phyloP scores from a whole-genome alignment of 92 coral and sea anemone genomes.

The Plumapathes pennacea region DNA sequence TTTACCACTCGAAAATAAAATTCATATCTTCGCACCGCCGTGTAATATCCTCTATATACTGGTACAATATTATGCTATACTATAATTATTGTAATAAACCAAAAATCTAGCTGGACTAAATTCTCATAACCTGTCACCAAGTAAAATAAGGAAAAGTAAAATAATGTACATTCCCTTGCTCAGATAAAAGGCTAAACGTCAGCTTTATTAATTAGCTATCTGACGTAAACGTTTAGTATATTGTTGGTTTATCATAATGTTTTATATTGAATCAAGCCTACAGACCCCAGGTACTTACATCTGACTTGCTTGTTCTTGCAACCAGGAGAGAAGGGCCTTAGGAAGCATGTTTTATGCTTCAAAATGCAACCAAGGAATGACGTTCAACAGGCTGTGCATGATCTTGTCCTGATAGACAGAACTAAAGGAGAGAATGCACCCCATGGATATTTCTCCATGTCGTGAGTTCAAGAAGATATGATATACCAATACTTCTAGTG shows the following conservation, averaged over 20 bases:
- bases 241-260: background rate
- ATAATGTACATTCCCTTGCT: no score
- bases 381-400: conserved; percentile 66
- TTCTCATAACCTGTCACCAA: no score
- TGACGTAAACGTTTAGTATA: background rate
- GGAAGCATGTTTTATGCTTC: conserved; percentile 78
- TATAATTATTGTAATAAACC: no score
- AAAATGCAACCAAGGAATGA: conserved; percentile 60
- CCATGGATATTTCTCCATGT: conserved; percentile 72
- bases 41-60: no score
- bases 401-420: conserved; percentile 77
- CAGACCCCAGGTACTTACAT: background rate
- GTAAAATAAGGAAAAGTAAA: no score
- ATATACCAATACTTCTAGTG: background rate
- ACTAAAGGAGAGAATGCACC: conserved; percentile 83
- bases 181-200: no score
- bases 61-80: no score
- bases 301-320: background rate
- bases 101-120: no score
- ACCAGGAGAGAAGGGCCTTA: conserved; percentile 80
- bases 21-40: no score
- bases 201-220: no score
- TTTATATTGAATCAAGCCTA: background rate
- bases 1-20: no score
- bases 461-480: conserved; percentile 66